A percentile compares a stretch with the other conserved stretches of the same genome.
Conservation (phyloP, 2,113 vertebrate species). For the Mesitornis unicolor region DNA sequence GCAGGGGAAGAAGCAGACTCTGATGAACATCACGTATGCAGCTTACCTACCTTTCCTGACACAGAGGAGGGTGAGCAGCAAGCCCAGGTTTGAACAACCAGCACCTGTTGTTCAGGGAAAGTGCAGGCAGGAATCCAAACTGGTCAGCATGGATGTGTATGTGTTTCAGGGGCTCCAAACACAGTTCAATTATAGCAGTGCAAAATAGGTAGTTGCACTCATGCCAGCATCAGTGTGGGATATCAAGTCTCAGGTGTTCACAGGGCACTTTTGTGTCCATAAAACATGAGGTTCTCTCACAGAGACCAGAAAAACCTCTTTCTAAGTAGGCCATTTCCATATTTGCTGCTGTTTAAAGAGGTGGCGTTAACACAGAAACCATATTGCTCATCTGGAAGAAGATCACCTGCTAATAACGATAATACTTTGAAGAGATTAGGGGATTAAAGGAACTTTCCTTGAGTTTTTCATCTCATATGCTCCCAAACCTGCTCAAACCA, state of each 20-base stretch:
- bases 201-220: background rate
- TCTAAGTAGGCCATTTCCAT: background rate
- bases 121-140: background rate
- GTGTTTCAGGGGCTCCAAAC: background rate
- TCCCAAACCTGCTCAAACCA: background rate
- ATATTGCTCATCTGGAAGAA: conserved; percentile 14
- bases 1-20: conserved; percentile 34
- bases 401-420: background rate
- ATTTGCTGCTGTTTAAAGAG: conserved; percentile 10
- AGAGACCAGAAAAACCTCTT: background rate
- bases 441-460: conserved; percentile 27
- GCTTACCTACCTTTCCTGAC: background rate
- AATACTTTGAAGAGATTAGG: conserved; percentile 28
- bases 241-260: background rate
- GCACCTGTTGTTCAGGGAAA: background rate
- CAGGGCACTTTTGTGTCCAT: background rate
- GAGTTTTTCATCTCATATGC: conserved; percentile 9
- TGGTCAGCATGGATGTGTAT: background rate
- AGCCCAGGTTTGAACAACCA: background rate
- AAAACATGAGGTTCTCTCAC: background rate
- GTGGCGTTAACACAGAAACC: conserved; percentile 14
- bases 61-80: background rate
- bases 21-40: background rate
- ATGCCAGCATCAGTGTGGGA: background rate
- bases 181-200: background rate